phyloP scores from a whole-genome alignment of 1,140 invertebrate species.

The Neodiprion virginianus region DNA sequence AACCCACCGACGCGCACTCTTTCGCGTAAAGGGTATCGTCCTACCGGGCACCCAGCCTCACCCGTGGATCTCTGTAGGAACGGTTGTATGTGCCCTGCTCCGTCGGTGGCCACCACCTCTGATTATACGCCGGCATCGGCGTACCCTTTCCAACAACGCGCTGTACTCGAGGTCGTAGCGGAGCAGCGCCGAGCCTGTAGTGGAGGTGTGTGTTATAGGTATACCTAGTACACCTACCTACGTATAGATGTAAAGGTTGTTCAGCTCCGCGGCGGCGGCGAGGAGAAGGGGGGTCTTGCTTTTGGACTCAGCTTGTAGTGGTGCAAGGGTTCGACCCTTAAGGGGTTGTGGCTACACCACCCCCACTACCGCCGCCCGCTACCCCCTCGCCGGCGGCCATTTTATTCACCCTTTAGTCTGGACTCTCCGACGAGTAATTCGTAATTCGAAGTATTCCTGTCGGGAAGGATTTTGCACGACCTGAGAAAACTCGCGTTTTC shows the following conservation, averaged over 20 bases:
- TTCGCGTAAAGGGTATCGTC: background rate
- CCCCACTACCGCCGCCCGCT: slow-evolving; percentile 49
- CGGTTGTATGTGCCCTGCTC: background rate
- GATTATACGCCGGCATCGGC: background rate
- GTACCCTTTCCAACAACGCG: background rate
- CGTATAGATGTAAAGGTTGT: slow-evolving; percentile 56
- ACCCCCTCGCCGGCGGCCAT: slow-evolving; percentile 59
- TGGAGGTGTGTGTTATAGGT: background rate
- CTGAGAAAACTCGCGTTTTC: background rate
- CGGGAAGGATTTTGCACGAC: background rate
- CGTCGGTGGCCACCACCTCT: slow-evolving; percentile 2
- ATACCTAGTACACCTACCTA: slow-evolving; percentile 18
- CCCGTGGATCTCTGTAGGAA: background rate
- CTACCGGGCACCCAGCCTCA: background rate
- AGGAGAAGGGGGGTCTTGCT: slow-evolving; percentile 25
- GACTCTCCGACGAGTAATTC: slow-evolving; percentile 59
- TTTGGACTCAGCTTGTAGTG: slow-evolving; percentile 36
- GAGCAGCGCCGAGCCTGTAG: background rate
- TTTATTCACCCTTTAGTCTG: slow-evolving; percentile 56
- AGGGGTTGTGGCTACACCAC: slow-evolving; percentile 63
- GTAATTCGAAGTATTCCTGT: slow-evolving; percentile 10
- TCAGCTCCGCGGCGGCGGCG: slow-evolving; percentile 33
- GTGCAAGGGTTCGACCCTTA: slow-evolving; percentile 62
- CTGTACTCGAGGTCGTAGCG: slow-evolving; percentile 6
- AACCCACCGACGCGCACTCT: background rate